Percentiles rank a stretch among this genome's conserved stretches.
Conservation (phyloP, 1,140 invertebrate species). For the Eueides isabella region DNA sequence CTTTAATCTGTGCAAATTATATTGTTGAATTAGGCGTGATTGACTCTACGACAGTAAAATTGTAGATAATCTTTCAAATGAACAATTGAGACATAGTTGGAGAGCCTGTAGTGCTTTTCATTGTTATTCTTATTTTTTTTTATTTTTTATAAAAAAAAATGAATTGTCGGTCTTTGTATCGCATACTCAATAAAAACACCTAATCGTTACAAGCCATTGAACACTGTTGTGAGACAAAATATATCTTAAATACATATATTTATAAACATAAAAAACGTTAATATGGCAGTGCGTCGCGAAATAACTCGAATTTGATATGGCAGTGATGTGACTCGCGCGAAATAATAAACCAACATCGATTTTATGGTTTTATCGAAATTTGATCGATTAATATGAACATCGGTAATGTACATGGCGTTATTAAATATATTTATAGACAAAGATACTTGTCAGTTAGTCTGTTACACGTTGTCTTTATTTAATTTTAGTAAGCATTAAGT, state of each 20-base stretch:
- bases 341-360: slow-evolving; percentile 3
- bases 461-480: no score
- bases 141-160: background rate
- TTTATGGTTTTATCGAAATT: background rate
- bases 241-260: slow-evolving; percentile 18
- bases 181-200: slow-evolving; percentile 36
- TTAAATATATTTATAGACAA: background rate
- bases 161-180: slow-evolving; percentile 18
- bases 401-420: background rate
- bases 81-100: background rate
- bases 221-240: slow-evolving; percentile 43
- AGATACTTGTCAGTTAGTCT: background rate
- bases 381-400: background rate
- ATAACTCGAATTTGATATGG: slow-evolving; percentile 38
- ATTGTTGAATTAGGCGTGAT: background rate
- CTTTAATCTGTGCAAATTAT: slow-evolving; percentile 2
- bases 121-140: background rate
- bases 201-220: slow-evolving; percentile 17
- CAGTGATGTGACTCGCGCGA: slow-evolving; percentile 34
- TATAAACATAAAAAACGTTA: slow-evolving; percentile 23
- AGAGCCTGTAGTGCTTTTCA: background rate
- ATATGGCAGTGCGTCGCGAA: slow-evolving; percentile 39
- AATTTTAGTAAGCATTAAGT: no score
- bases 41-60: background rate
- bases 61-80: background rate